Evolutionary conservation across 1,140 invertebrate genomes (phyloP), one percentile per base, ranked within the genome.

Genomic region (Adoxophyes honmai): DNA sequence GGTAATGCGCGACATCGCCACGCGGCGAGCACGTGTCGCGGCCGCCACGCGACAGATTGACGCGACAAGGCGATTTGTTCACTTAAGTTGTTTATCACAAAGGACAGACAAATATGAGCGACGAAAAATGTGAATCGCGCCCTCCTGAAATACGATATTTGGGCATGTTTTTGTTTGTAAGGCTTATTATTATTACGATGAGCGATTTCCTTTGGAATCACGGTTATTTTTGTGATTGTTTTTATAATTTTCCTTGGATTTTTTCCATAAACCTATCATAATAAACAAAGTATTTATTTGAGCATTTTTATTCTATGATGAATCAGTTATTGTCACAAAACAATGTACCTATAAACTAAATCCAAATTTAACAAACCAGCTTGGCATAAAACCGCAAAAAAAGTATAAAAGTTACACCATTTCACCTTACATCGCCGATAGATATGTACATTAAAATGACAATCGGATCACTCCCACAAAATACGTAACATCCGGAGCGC

Each of bases 51-150:
- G 71, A 67, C 66, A 63, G 64, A 67, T 67, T 71, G 67, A 71
- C 70, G 70, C 60, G 66, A 64, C 70, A 54, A 58, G 54, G 52
- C 81, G 81, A 87, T 85, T 85, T 81, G 81, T 81, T 76, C 81
- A 81, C 78, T 83, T 75, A 72, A 79, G 76, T 80, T 70, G 68
- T 74, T 86, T 79, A 69, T 66, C 66, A 57, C 59, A 59, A 63
- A 61, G 51, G 57, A 56, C 63, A 65, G 62, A 67, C 66, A 68
- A 66, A 68, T 62, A 68, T 61, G 55, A 51, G 56, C 55, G 62
- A 60, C 69, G 68, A 70, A 63, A 67, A 70, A 68, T 68, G 63
- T 60, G 57, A 68, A 21, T 69, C 38, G 42, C 55, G 57, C 66
- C 64, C 66, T 60, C 55, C 34, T 59, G 65, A 59, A 44, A 68